A percentile compares a stretch with the other conserved stretches of the same genome.
phyloP scores from a whole-genome alignment of 2,888 invertebrate species.

The Leptinotarsa rubiginosa region DNA sequence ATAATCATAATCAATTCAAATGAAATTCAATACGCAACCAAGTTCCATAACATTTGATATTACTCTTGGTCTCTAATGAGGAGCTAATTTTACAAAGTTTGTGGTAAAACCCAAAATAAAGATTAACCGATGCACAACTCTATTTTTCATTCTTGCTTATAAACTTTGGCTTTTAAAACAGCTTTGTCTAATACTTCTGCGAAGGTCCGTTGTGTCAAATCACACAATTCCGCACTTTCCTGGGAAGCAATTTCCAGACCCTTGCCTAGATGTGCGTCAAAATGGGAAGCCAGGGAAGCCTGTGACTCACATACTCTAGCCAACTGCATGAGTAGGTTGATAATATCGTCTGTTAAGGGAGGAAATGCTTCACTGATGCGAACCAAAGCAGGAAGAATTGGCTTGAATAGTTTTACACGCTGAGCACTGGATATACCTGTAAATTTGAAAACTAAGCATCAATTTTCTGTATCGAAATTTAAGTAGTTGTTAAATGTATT shows the following conservation, averaged over 20 bases:
- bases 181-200: conserved; percentile 74
- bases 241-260: conserved; percentile 61
- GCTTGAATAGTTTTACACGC: conserved; percentile 84
- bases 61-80: too few relatives aligned
- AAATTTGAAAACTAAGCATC: conserved; percentile 41
- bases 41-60: too few relatives aligned
- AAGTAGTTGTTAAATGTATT: too few relatives aligned
- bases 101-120: too few relatives aligned
- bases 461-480: too few relatives aligned
- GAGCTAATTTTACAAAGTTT: too few relatives aligned
- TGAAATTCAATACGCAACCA: too few relatives aligned
- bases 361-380: conserved; percentile 93
- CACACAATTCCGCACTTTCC: conserved; percentile 63
- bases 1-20: too few relatives aligned
- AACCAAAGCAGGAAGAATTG: conserved; percentile 86
- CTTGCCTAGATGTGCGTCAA: conserved; percentile 62
- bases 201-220: conserved; percentile 69
- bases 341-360: conserved; percentile 89
- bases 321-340: conserved; percentile 85
- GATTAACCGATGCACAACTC: too few relatives aligned
- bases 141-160: conserved; percentile 63
- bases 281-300: conserved; percentile 73
- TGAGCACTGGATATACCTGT: conserved; percentile 82
- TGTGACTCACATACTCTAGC: conserved; percentile 89
- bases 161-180: conserved; percentile 75